These are phyloP conservation scores for Cecidostiba fungosa DNA, from an alignment of 2,888 invertebrate genomes.

Conservation along the genomic window DNA sequence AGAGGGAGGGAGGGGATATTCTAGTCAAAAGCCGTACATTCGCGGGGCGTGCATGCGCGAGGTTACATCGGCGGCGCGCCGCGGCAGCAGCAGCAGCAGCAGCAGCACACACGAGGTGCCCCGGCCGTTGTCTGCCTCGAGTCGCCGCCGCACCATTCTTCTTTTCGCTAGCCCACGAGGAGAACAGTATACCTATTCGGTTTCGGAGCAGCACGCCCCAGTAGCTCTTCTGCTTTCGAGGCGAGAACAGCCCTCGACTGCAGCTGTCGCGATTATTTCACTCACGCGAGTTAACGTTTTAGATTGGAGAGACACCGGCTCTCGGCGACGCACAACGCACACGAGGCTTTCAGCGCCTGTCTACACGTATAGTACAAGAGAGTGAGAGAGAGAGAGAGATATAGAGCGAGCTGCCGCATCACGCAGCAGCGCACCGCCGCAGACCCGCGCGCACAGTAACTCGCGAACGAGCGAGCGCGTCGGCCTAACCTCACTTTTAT, in stretches of 20 bases:
- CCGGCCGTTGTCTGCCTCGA: neutral
- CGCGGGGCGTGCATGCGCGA: neutral
- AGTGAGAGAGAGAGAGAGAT: neutral
- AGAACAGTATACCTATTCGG: neutral
- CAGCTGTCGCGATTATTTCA: neutral
- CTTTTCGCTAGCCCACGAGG: slow-evolving; percentile 13
- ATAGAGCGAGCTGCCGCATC: neutral
- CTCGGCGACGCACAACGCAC: neutral
- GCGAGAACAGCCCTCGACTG: neutral
- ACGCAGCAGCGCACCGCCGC: neutral
- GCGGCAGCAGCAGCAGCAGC: neutral
- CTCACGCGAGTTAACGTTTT: neutral
- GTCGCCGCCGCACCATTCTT: slow-evolving; percentile 5
- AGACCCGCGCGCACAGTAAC: neutral
- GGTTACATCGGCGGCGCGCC: neutral
- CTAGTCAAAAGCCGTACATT: neutral
- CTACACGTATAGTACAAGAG: neutral
- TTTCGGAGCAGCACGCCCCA: neutral
- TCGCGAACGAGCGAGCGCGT: slow-evolving; percentile 24
- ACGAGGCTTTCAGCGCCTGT: too few species aligned
- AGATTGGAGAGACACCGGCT: neutral
- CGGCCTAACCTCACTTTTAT: slow-evolving; percentile 69
- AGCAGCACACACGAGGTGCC: too few species aligned
- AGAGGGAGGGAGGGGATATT: neutral
- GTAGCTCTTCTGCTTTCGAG: slow-evolving; percentile 24